These are phyloP conservation scores for Marmota flaviventris DNA, from an alignment of 2,113 vertebrate genomes.

Conservation along the genomic window DNA sequence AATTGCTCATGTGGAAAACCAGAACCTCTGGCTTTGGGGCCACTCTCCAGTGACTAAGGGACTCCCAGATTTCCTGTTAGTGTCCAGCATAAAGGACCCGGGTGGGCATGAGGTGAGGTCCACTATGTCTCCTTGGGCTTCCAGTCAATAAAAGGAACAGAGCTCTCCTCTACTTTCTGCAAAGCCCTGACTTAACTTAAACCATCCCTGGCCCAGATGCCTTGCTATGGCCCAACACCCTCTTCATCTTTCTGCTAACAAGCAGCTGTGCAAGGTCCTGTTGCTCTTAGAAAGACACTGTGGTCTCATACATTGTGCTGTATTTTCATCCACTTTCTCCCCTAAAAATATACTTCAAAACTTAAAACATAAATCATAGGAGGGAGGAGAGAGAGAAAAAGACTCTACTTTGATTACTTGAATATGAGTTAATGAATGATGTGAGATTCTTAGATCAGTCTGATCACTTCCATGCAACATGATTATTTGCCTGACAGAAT, in stretches of 20 bases:
- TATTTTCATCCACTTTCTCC: background rate
- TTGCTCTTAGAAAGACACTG: constrained; percentile 18
- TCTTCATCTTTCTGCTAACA: background rate
- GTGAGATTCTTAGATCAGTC: constrained; percentile 3
- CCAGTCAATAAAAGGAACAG: background rate
- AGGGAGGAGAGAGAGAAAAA: background rate
- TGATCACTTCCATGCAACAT: background rate
- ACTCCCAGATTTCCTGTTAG: constrained; percentile 46
- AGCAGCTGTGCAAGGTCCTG: background rate
- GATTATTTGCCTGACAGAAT: constrained; percentile 32
- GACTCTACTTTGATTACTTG: background rate
- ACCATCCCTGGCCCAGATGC: background rate
- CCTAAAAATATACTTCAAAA: constrained; percentile 6
- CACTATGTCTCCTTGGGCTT: constrained; percentile 29
- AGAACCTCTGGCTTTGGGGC: constrained; percentile 6
- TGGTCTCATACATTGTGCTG: background rate
- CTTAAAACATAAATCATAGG: background rate
- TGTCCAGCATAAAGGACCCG: background rate
- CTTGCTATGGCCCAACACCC: background rate
- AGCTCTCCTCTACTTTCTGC: background rate
- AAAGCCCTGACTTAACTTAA: background rate
- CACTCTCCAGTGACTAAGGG: too few species aligned
- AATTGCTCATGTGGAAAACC: constrained; percentile 62
- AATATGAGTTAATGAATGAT: constrained; percentile 44
- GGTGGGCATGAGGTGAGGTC: background rate